These are phyloP conservation scores for Maniola jurtina DNA, from an alignment of 1,140 invertebrate genomes.

Conservation along the genomic window DNA sequence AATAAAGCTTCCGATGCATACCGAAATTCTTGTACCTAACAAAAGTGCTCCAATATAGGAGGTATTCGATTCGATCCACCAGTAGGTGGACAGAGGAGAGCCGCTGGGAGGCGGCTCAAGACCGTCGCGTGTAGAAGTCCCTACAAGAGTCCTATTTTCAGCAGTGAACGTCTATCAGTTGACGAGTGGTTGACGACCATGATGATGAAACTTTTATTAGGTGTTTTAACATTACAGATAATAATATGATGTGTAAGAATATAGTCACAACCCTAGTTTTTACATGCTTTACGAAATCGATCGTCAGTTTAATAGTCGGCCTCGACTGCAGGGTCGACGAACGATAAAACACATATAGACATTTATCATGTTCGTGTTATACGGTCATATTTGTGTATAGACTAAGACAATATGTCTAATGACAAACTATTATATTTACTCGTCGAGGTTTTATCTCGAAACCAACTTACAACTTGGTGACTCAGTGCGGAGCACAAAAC, in stretches of 20 bases:
- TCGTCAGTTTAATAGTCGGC: constrained; percentile 34
- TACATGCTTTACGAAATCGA: constrained; percentile 47
- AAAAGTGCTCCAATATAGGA: too few species aligned
- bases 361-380: constrained; percentile 42
- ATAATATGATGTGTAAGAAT: too few species aligned
- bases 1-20: too few species aligned
- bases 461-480: constrained; percentile 7
- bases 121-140: too few species aligned
- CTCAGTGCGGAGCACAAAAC: constrained; percentile 25
- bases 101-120: too few species aligned
- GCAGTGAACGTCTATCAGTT: too few species aligned
- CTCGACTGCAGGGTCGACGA: constrained; percentile 43
- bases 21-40: too few species aligned
- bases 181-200: too few species aligned
- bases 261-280: constrained; percentile 22
- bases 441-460: constrained; percentile 22
- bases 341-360: constrained; percentile 48
- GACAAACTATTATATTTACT: constrained; percentile 31
- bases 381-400: constrained; percentile 29
- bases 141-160: too few species aligned
- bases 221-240: not conserved
- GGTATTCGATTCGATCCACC: too few species aligned
- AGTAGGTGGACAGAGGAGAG: too few species aligned
- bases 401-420: constrained; percentile 29
- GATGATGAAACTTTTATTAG: too few species aligned